Percentiles rank a stretch among this genome's conserved stretches.
Evolutionary conservation across 1,140 invertebrate species (phyloP).

Genomic region (Elymnias hypermnestra): DNA sequence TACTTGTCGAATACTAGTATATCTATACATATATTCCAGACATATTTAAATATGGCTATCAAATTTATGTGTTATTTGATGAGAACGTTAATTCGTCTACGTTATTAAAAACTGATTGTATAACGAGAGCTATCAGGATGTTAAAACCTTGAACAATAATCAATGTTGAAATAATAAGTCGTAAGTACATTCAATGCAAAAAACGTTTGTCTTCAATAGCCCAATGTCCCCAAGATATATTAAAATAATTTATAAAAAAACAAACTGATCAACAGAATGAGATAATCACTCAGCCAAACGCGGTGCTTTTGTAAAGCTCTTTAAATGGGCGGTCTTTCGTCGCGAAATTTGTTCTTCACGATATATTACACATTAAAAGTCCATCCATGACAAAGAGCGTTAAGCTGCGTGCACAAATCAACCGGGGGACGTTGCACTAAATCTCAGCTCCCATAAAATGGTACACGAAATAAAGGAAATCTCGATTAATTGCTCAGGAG

Average conservation of each 20-base stretch:
- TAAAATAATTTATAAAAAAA: neutral
- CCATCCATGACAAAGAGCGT: constrained; percentile 49
- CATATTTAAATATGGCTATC: no score
- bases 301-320: constrained; percentile 36
- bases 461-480: constrained; percentile 44
- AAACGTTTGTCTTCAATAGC: no score
- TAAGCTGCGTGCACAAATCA: constrained; percentile 56
- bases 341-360: constrained; percentile 51
- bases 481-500: constrained; percentile 54
- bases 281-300: constrained; percentile 30
- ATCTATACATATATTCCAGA: no score
- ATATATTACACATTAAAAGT: constrained; percentile 61
- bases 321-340: constrained; percentile 50
- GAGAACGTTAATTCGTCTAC: no score
- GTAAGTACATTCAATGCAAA: no score
- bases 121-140: no score
- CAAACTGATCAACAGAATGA: constrained; percentile 5
- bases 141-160: no score
- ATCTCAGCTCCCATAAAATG: constrained; percentile 53
- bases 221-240: no score
- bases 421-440: constrained; percentile 44
- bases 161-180: no score
- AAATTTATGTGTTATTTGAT: no score
- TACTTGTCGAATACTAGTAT: no score
- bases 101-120: no score